Evolutionary conservation across 2,888 invertebrate species (phyloP).

Genomic region (Camptogramma bilineatum): DNA sequence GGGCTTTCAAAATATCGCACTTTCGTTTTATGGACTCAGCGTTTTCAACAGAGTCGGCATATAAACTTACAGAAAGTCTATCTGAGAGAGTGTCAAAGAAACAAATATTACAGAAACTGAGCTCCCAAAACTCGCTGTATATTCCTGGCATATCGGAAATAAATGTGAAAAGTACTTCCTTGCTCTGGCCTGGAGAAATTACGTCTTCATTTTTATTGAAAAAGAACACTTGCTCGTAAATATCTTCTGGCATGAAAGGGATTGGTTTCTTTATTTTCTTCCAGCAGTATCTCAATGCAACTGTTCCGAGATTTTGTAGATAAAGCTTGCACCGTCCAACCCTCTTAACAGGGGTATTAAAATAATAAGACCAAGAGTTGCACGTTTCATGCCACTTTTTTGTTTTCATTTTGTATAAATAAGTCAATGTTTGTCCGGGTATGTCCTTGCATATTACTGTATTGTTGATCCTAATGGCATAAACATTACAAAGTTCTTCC

Average conservation of each 20-base stretch:
- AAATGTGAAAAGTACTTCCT: constrained; percentile 78
- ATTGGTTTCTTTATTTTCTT: constrained; percentile 65
- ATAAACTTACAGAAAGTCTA: constrained; percentile 64
- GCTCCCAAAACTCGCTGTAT: constrained; percentile 78
- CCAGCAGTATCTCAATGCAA: constrained; percentile 80
- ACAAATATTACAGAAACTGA: constrained; percentile 72
- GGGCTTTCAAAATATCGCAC: constrained; percentile 55
- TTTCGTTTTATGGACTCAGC: constrained; percentile 50
- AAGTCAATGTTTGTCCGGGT: constrained; percentile 51
- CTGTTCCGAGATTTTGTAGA: constrained; percentile 82
- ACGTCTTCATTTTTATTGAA: constrained; percentile 85
- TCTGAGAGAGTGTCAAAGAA: constrained; percentile 65
- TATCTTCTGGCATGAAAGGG: constrained; percentile 63
- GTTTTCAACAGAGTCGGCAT: constrained; percentile 68
- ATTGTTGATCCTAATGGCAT: constrained; percentile 72
- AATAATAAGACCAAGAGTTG: constrained; percentile 73
- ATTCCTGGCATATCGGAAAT: constrained; percentile 67
- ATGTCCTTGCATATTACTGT: constrained; percentile 64
- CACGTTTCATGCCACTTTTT: constrained; percentile 63
- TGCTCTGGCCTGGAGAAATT: constrained; percentile 79
- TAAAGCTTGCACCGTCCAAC: constrained; percentile 67
- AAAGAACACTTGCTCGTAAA: constrained; percentile 76
- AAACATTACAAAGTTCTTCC: constrained; percentile 51
- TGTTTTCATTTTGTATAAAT: constrained; percentile 53
- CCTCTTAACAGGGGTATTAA: constrained; percentile 65